phyloP scores from a whole-genome alignment of 2,888 invertebrate species.

The Lasioglossum lativentre region DNA sequence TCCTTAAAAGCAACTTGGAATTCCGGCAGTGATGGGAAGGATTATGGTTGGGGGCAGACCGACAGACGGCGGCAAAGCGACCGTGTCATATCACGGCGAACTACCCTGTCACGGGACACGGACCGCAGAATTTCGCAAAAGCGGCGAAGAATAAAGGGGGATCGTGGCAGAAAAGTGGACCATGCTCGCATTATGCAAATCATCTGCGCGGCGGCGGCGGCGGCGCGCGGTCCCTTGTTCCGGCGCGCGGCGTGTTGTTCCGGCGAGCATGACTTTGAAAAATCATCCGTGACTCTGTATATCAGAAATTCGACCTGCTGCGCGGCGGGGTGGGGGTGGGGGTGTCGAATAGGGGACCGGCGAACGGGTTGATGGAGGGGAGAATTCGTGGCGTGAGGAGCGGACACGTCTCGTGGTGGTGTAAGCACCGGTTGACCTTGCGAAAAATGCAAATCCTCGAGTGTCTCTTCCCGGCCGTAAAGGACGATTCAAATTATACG shows the following conservation, averaged over 20 bases:
- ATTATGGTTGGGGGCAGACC: background rate
- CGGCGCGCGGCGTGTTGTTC: slow-evolving; percentile 7
- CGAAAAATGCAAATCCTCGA: slow-evolving; percentile 75
- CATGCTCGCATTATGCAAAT: slow-evolving; percentile 51
- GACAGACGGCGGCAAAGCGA: background rate
- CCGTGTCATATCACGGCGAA: background rate
- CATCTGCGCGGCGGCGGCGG: no score
- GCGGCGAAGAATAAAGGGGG: background rate
- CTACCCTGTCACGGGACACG: background rate
- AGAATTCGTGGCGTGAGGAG: background rate
- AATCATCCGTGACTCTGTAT: slow-evolving; percentile 26
- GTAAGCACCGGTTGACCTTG: slow-evolving; percentile 76
- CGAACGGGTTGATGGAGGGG: background rate
- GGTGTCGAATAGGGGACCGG: background rate
- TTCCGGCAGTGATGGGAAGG: background rate
- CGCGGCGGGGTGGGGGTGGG: background rate
- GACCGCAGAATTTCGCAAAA: slow-evolving; percentile 17
- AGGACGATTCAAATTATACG: slow-evolving; percentile 51
- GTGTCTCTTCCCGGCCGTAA: slow-evolving; percentile 58
- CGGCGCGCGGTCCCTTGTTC: background rate
- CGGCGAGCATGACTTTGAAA: slow-evolving; percentile 41
- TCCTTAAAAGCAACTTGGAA: background rate
- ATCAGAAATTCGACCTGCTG: slow-evolving; percentile 53
- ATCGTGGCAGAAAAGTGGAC: slow-evolving; percentile 11
- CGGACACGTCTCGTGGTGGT: slow-evolving; percentile 27